phyloP scores from a whole-genome alignment of 1,140 invertebrate species.

The Neuroterus valhalla region DNA sequence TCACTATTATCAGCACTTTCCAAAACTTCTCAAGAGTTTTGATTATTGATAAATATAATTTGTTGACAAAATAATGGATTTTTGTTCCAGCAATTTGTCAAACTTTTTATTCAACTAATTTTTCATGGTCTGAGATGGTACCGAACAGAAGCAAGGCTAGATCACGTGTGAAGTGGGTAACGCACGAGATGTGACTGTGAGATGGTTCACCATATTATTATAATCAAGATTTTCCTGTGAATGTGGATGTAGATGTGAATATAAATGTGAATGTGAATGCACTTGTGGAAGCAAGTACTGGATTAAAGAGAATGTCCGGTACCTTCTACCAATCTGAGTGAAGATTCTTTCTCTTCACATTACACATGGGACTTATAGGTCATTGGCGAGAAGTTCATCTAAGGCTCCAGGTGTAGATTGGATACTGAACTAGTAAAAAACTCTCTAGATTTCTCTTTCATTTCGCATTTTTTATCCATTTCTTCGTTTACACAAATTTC shows the following conservation, averaged over 20 bases:
- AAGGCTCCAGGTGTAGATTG: conserved; percentile 30
- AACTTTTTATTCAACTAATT: not conserved
- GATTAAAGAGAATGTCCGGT: conserved; percentile 53
- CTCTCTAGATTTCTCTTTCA: conserved; percentile 4
- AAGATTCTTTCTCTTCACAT: conserved; percentile 59
- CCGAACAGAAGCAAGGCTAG: conserved; percentile 6
- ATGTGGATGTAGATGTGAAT: conserved; percentile 45
- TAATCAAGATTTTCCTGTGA: conserved; percentile 31
- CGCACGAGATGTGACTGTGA: conserved; percentile 38
- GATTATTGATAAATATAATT: not conserved
- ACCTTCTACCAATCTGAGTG: conserved; percentile 53
- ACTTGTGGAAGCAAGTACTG: conserved; percentile 46
- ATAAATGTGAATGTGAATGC: conserved; percentile 40
- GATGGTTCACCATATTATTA: conserved; percentile 44
- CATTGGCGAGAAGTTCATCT: conserved; percentile 57
- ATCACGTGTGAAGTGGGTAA: conserved; percentile 13
- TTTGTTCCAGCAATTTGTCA: not conserved
- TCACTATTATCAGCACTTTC: not conserved
- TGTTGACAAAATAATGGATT: conserved; percentile 32
- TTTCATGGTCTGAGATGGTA: conserved; percentile 37
- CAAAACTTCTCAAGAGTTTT: not conserved
- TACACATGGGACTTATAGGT: conserved; percentile 55
- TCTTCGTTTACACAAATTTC: not conserved
- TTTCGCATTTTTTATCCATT: not conserved
- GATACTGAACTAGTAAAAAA: conserved; percentile 39